Conservation (phyloP, 2,888 invertebrate species). For the Oligia strigilis region DNA sequence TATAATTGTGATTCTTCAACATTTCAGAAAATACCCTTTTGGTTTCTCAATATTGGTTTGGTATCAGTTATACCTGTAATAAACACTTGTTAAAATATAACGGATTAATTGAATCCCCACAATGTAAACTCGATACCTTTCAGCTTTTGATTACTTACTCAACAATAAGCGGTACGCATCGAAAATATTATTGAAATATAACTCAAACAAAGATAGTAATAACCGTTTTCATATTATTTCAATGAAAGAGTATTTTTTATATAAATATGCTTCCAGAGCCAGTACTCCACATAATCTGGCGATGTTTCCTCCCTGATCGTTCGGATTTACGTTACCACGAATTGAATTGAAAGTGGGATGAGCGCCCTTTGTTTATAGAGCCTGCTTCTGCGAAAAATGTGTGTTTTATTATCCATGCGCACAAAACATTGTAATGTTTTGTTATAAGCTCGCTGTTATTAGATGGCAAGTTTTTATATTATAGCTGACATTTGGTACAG, state of each 20-base stretch:
- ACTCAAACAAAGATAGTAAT: conserved; percentile 27
- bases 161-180: conserved; percentile 29
- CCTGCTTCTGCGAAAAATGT: conserved; percentile 68
- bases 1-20: not conserved
- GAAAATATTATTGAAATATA: conserved; percentile 37
- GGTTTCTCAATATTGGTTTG: not conserved
- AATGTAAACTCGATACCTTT: conserved; percentile 12
- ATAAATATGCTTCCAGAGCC: conserved; percentile 56
- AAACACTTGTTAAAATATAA: conserved; percentile 13
- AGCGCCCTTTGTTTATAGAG: conserved; percentile 76
- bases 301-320: conserved; percentile 59
- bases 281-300: conserved; percentile 64
- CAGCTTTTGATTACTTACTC: conserved; percentile 38
- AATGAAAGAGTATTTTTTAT: conserved; percentile 29
- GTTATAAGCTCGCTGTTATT: conserved; percentile 28
- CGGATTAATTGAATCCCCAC: conserved; percentile 14
- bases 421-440: conserved; percentile 40
- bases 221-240: conserved; percentile 47
- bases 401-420: conserved; percentile 49
- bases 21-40: conserved; percentile 1
- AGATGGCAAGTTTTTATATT: conserved; percentile 19
- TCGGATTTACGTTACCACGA: conserved; percentile 74
- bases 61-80: not conserved
- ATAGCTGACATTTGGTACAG: conserved; percentile 8
- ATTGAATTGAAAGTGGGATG: conserved; percentile 78